Conservation (phyloP, 2,888 invertebrate species). For the Eumacrocentrus americanus region DNA sequence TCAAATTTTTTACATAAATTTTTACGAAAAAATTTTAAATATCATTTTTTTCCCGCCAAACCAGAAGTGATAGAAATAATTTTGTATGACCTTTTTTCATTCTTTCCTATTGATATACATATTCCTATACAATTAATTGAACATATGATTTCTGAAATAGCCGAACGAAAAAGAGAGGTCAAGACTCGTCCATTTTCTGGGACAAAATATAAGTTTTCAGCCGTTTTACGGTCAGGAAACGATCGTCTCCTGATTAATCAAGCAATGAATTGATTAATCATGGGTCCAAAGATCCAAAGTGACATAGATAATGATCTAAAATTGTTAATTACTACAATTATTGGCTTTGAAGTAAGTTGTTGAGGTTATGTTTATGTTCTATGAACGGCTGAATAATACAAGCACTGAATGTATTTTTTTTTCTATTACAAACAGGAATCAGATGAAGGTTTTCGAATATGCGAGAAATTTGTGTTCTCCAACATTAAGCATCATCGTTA, state of each 20-base stretch:
- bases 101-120: too few relatives aligned
- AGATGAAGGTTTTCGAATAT: conserved; percentile 58
- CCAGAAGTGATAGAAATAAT: too few relatives aligned
- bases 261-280: conserved; percentile 31
- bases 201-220: neutral
- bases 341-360: conserved; percentile 51
- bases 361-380: conserved; percentile 21
- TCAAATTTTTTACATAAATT: too few relatives aligned
- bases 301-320: conserved; percentile 56
- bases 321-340: conserved; percentile 52
- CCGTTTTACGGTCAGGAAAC: too few relatives aligned
- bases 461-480: conserved; percentile 59
- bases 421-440: conserved; percentile 52
- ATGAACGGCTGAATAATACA: too few relatives aligned
- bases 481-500: conserved; percentile 62
- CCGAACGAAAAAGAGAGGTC: too few relatives aligned
- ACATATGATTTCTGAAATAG: too few relatives aligned
- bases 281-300: conserved; percentile 51
- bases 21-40: too few relatives aligned
- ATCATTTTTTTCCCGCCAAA: too few relatives aligned
- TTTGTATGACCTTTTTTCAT: too few relatives aligned
- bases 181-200: too few relatives aligned
- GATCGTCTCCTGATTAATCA: neutral
- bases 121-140: too few relatives aligned
- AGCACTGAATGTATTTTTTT: conserved; percentile 18